Evolutionary conservation across 1,140 invertebrate species (phyloP), one percentile per base, ranked within the genome.

Genomic region (Aethina tumida): DNA sequence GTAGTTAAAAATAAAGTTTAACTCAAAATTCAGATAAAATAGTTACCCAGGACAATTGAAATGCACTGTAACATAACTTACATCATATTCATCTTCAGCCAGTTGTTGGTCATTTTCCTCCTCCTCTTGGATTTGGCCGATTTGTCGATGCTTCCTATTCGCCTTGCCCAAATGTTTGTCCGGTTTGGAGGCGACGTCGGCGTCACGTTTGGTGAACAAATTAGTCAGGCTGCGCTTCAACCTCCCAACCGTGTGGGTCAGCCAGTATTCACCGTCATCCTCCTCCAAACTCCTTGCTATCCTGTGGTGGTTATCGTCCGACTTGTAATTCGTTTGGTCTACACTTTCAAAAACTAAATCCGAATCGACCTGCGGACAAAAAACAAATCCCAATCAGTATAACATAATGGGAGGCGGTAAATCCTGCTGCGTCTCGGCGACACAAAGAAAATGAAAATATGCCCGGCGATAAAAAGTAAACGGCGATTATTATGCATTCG

Each of bases 271-370:
- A 8, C 59, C 52, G 43, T 53, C 54, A 12, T 30, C 34, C 34
- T 43, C 44, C 35, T 29, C 16, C 17, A 35, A 34, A 27, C 43
- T 36, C 24, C 41, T 42, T 41, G 40, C 36, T 52, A 50, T 42
- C 33, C 45, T 50, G 29, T 45, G 43, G 35, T 45, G 43, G 29
- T 47, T 41, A 22, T 47, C 38, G 20, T 42, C 20, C 29, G 18
- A 34, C 46, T 31, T 29, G 42, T 41, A 30, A 44, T 53, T 49
- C 36, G 44, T 43, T 45, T 39, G 21, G 28, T 56, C 55, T 49
- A 57, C 49, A 38, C 42, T 55, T 33, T 62, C 59, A 35, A 62
- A 60, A 31, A 59, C 49, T 49, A 62, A 39, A 41, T 62, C 59
- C 26, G 52, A 39, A 27, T 60, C 55, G 24, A 46, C 45, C 59